Evolutionary conservation across 2,888 invertebrate genomes (phyloP), one percentile per base, ranked within the genome.

Genomic region (Lasioglossum morio): DNA sequence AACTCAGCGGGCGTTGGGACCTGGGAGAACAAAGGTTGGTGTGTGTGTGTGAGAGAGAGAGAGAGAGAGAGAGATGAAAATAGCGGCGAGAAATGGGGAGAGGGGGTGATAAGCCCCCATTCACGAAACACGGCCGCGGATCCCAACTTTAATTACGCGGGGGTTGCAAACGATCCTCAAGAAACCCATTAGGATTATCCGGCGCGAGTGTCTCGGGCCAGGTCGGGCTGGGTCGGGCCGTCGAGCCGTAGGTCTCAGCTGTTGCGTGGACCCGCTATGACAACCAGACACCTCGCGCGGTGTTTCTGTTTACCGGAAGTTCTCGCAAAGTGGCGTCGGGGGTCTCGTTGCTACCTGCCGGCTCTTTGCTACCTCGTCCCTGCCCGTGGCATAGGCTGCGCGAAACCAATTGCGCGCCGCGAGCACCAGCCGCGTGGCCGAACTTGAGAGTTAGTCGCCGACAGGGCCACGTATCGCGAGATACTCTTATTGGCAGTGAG

Each of bases 381-480:
- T 84, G 77, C 69, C 46, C 83, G 43, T 72, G 80, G 85, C 81
- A 85, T 78, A 77, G 69, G 87, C 88, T 91, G 91, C 91, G 91
- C 91, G 66, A 87, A 57, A 77, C 82, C 85, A 87, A 90, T 86
- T 91, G 91, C 91, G 91, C 91, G 82, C 30, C 40, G 91, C 66
- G 73, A 84, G 70, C 82, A 69, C 73, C 81, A 84, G 91, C 81
- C 91, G 91, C 91, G 91, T 91, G 91, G 87, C 84, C 88, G 88
- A 84, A 86, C 86, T 86, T 82, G 87, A 85, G 88, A 89, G 90
- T 90, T 90, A 90, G 90, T 90, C 91, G 89, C 85, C 87, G 83
- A 74, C 83, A 86, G 91, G 89, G 87, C 89, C 80, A 89, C 85
- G 86, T 83, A 86, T 83, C 88, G 90, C 79, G 90, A 89, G 84